Evolutionary conservation across 2,797 vertebrate species (phyloP).

Genomic region (Urocyon cinereoargenteus): DNA sequence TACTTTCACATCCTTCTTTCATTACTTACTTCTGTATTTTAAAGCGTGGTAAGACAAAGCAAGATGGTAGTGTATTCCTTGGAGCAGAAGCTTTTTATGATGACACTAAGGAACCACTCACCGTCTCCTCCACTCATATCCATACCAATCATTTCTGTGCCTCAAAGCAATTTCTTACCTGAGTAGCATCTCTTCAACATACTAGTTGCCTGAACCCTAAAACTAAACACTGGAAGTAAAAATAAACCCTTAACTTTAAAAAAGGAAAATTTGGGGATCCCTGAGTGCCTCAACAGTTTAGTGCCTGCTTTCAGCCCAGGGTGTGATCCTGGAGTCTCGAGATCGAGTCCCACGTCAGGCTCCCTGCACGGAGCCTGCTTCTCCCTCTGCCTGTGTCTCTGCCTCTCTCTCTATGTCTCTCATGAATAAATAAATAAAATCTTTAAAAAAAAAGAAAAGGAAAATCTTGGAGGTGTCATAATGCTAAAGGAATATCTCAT

Average conservation of each 20-base stretch:
- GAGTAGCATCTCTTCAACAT: neutral
- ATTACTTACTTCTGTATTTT: neutral
- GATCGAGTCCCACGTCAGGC: no score
- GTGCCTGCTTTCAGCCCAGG: no score
- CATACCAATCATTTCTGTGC: neutral
- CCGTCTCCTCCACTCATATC: neutral
- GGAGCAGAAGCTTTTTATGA: neutral
- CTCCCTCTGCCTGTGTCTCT: no score
- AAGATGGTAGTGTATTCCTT: neutral
- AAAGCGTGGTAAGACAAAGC: neutral
- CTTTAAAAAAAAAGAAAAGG: neutral
- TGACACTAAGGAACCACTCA: neutral
- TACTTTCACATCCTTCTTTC: neutral
- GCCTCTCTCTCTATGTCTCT: no score
- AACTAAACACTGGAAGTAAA: constrained; percentile 13
- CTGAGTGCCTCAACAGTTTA: no score
- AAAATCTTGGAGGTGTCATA: neutral
- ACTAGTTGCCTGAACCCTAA: constrained; percentile 36
- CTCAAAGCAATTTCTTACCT: neutral
- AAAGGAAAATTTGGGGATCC: neutral
- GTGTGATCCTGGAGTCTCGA: no score
- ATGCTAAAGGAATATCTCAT: constrained; percentile 57
- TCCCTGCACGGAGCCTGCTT: no score
- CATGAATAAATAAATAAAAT: no score
- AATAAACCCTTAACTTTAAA: constrained; percentile 42